Base-by-base conservation (phyloP, 2,888 invertebrate genomes). In the Geotrupes spiniger region DNA sequence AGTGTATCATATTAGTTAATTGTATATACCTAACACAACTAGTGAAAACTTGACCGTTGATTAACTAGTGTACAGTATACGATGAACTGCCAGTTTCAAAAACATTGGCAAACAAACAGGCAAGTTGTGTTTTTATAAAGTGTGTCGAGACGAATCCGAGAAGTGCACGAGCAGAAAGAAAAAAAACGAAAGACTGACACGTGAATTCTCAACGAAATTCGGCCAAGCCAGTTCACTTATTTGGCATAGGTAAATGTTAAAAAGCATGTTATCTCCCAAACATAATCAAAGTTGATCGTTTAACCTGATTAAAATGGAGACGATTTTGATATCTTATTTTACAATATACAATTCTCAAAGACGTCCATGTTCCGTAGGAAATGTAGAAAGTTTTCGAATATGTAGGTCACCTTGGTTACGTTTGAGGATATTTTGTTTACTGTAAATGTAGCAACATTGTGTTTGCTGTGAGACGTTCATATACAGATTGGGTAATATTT, bases 1-100 rank as follows among this genome's bases (percentile, higher is more conserved):
- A 33, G 11, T 33, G 33, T 33, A 33, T 15, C 15, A 9, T 33
- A 12, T 33, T 33, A 33, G 33, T 33, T 33, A 33, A 33, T 33
- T 14, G 8, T 33, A 10, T 33, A 33, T 33, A n/a, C n/a, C n/a
- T n/a, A 33, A 33, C 33, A 33, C 33, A 12, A 10, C 12, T 33
- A 12, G 9, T 15, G 3, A 4, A 21, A 21, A 33, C 8, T 10
- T 14, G 33, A 33, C 11, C 9, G 33, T 33, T 29, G 12, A 29
- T 29, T 14, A 33, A 14, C 33, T 33, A 15, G 33, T 33, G 33
- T 33, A 33, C 4, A 21, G 4, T 21, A 21, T 21, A 12, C 14
- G 14, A 8, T 33, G 15, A 33, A 33, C 4, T 4, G 21, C 3
- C 3, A 4, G 3, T 21, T 21, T 21, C 21, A 21, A 21, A 21